Percentiles rank a stretch among this genome's conserved stretches.
Conservation (phyloP, 1,140 invertebrate genomes). For the Ridgeia piscesae region DNA sequence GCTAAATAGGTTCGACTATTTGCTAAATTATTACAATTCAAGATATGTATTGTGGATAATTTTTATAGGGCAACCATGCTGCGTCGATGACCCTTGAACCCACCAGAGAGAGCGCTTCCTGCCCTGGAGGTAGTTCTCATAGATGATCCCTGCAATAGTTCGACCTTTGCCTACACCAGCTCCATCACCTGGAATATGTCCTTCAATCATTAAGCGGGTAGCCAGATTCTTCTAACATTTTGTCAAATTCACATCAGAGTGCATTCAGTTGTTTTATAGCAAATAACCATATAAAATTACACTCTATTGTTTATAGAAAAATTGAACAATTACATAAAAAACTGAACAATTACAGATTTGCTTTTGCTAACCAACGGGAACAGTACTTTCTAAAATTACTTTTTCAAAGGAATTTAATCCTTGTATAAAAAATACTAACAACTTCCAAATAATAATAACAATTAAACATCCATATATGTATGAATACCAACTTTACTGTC, state of each 20-base stretch:
- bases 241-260: background rate
- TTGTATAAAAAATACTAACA: background rate
- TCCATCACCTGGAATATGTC: slow-evolving; percentile 77
- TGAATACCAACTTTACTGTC: background rate
- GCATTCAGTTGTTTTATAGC: background rate
- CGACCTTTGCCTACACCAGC: slow-evolving; percentile 99
- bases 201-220: background rate
- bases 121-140: slow-evolving; percentile 93
- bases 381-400: background rate
- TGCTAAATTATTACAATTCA: too few relatives aligned
- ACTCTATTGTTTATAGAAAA: background rate
- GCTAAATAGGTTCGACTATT: too few relatives aligned
- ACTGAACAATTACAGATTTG: background rate
- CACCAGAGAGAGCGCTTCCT: slow-evolving; percentile 91
- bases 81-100: slow-evolving; percentile 12
- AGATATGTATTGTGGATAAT: too few relatives aligned
- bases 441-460: background rate
- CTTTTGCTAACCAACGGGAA: background rate
- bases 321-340: background rate
- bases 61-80: background rate
- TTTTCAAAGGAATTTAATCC: background rate
- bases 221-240: background rate
- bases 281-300: background rate
- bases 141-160: slow-evolving; percentile 97
- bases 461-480: background rate